Evolutionary conservation across 2,888 invertebrate species (phyloP), one percentile per base, ranked within the genome.

Genomic region (Ditula angustiorana): DNA sequence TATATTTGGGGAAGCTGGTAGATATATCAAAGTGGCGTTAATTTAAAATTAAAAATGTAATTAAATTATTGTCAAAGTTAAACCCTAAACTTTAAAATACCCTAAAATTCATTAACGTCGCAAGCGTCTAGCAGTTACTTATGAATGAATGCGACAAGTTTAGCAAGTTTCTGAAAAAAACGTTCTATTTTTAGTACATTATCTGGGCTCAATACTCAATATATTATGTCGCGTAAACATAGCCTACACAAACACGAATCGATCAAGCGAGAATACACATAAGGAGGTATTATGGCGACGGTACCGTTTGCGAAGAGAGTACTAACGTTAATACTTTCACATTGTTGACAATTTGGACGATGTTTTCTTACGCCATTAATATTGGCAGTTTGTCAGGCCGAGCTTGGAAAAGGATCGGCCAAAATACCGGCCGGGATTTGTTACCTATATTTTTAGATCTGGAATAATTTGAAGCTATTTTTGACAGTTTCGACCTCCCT

Each of bases 231-330:
- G 11, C 24, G 46, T 19, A 49, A 26, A 26, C 26, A 26, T 13
- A 8, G 26, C 49, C 26, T 33, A 37, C n/a, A 23, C 41, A 60
- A 60, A 50, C 49, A 37, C 3, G 37, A 59, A 59, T 59, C 60
- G 41, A 52, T 60, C 41, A 41, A 5, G 26, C 37, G 28, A 41
- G 19, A 24, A 52, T 23, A 59, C n/a, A 46, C n/a, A 23, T 47
- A 4, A 50, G 26, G 10, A 16, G 13, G 49, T 23, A 41, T 60
- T 52, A 44, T 30, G n/a, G 21, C 16, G 49, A 28, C 59, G 41
- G 24, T 5, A 16, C 46, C n/a, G 24, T 19, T n/a, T 24, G 24
- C n/a, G n/a, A 5, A n/a, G 5, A 7, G 35, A 37, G 24, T 26
- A 41, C 3, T 10, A 24, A 8, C 3, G n/a, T 13, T 47, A 24